phyloP scores from a whole-genome alignment of 2,797 vertebrate genomes.

The Hozukius guyotensis region DNA sequence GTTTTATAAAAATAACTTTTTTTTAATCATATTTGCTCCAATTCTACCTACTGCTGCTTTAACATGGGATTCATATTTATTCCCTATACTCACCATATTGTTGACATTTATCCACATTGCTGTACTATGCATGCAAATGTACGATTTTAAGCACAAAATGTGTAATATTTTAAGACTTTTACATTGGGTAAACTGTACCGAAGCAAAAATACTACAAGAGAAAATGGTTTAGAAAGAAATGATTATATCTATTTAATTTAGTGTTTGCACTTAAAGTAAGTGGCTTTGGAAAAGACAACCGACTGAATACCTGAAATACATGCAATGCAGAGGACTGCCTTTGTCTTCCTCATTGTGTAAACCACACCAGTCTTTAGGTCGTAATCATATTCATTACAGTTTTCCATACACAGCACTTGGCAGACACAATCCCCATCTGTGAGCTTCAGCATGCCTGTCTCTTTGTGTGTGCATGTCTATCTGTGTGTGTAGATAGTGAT shows the following conservation, averaged over 20 bases:
- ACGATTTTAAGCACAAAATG: background rate
- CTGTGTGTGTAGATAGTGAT: conserved; percentile 26
- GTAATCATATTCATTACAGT: conserved; percentile 53
- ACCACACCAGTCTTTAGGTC: conserved; percentile 30
- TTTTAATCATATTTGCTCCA: too few species aligned
- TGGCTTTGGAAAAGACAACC: background rate
- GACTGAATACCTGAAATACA: background rate
- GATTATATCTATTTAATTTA: background rate
- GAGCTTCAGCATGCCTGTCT: conserved; percentile 20
- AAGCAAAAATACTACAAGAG: background rate
- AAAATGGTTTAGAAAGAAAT: background rate
- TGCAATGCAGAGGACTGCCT: background rate
- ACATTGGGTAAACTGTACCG: background rate
- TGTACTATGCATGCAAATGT: background rate
- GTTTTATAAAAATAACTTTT: too few species aligned
- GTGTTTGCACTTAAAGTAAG: background rate
- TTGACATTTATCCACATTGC: background rate
- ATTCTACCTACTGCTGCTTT: too few species aligned
- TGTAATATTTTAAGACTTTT: background rate
- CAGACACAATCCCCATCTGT: conserved; percentile 69
- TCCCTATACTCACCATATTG: background rate
- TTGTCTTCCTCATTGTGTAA: conserved; percentile 38
- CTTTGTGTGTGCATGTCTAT: conserved; percentile 32
- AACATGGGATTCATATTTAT: background rate
- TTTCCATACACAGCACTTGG: conserved; percentile 59